Base-by-base conservation (phyloP, 2,797 vertebrate species). In the Naso thynnoides region DNA sequence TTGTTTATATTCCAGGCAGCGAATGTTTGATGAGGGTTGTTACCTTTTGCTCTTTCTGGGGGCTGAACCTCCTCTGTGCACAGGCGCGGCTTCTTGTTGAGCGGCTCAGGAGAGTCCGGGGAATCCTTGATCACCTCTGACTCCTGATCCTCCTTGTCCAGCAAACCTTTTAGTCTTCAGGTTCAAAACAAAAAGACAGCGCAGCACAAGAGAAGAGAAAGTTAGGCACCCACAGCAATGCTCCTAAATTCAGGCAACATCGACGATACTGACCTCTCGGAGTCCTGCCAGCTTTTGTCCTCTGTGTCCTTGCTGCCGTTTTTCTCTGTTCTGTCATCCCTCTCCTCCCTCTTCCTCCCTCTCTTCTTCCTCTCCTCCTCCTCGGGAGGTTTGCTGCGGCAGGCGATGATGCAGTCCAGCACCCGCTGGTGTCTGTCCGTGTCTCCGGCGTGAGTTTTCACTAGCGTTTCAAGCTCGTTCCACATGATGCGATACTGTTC, bases 401-500 rank as follows among this genome's bases (percentile, higher is more conserved):
- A 99, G 8, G 98, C 97, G 64, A 95, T 79, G 70, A 99, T 95
- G 54, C 98, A 99, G 41, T 99, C 98, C 50, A 99, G 90, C 5
- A 99, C 98, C 5, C 96, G 93, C 58, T 98, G 97, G 90, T 99
- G 98, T 67, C 96, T 94, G 68, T 99, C 97, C 0, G 97, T 98
- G 90, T 95, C 95, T 72, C 81, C 93, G 0, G 97, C 91, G 60
- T 99, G 98, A 0, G 97, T 96, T 84, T 97, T 95, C 9, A 99
- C 98, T 10, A 99, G 94, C 0, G 97, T 98, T 89, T 99, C 98
- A 92, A 99, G 83, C 88, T 99, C 98, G n/a, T 99, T 99, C 98
- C 98, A 99, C 98, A 99, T 99, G 11, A 97, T 98, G 11, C 98
- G 96, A 78, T 99, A 99, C 83, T 99, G 98, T 53, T 99, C 98